Evolutionary conservation across 2,888 invertebrate species (phyloP).

Genomic region (Liopterus haemorrhoidalis): DNA sequence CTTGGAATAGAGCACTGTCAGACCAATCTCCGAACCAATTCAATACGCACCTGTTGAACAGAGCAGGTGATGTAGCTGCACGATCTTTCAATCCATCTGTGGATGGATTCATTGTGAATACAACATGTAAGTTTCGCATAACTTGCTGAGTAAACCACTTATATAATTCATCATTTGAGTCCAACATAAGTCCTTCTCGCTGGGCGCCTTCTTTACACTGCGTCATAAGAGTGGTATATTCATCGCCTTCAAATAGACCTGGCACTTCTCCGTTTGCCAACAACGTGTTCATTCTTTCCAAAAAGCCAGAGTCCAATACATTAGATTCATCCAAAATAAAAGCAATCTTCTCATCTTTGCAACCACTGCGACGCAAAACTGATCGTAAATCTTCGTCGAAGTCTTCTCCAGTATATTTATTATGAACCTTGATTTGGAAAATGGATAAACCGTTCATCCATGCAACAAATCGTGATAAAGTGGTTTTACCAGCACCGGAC

Average conservation of each 20-base stretch:
- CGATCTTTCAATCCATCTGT: constrained; percentile 97
- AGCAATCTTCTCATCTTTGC: constrained; percentile 96
- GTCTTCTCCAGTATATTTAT: constrained; percentile 97
- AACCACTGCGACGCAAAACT: constrained; percentile 78
- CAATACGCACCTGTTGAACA: constrained; percentile 97
- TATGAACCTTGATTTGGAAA: constrained; percentile 99
- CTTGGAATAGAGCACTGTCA: constrained; percentile 88
- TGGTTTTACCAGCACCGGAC: constrained; percentile 98
- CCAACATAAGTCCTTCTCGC: constrained; percentile 95
- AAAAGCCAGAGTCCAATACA: constrained; percentile 95
- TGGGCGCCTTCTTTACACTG: constrained; percentile 99
- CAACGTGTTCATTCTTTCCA: constrained; percentile 98
- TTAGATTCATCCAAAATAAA: constrained; percentile 99
- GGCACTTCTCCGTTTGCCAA: constrained; percentile 98
- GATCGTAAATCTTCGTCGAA: constrained; percentile 97
- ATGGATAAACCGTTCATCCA: constrained; percentile 99
- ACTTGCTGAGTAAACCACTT: constrained; percentile 99
- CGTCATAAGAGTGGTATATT: constrained; percentile 98
- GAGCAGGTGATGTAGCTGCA: constrained; percentile 96
- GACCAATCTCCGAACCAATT: constrained; percentile 99
- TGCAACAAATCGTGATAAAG: constrained; percentile 96
- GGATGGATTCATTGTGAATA: constrained; percentile 99
- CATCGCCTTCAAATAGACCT: constrained; percentile 92
- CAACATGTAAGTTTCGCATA: constrained; percentile 98
- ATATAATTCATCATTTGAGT: constrained; percentile 96